phyloP scores from a whole-genome alignment of 2,888 invertebrate genomes.

The Dryocosmus kuriphilus region DNA sequence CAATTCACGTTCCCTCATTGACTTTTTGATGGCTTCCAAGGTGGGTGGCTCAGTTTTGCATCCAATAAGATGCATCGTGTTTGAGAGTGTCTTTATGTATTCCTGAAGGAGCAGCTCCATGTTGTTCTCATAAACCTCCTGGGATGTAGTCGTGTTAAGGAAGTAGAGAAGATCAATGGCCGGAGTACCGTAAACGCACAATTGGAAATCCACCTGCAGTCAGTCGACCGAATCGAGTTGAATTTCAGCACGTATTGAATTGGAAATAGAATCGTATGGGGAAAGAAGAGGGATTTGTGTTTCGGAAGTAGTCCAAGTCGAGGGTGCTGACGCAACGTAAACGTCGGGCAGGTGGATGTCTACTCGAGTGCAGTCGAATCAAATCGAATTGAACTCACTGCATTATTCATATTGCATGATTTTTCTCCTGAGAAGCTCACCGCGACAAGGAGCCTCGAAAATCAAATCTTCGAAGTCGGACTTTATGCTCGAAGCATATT shows the following conservation, averaged over 20 bases:
- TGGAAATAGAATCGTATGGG: constrained; percentile 63
- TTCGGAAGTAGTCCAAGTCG: constrained; percentile 64
- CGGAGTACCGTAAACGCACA: constrained; percentile 76
- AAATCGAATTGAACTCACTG: constrained; percentile 65
- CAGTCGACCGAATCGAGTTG: constrained; percentile 42
- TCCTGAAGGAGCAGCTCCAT: constrained; percentile 61
- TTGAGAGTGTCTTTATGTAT: constrained; percentile 60
- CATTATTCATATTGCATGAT: constrained; percentile 67
- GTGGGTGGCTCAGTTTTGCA: constrained; percentile 67
- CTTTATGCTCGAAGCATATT: constrained; percentile 11
- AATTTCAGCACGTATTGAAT: constrained; percentile 62
- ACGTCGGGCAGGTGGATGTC: constrained; percentile 40
- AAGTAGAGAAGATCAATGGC: constrained; percentile 78
- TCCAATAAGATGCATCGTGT: constrained; percentile 63
- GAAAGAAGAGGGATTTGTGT: constrained; percentile 59
- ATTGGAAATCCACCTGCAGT: constrained; percentile 78
- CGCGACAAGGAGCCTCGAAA: background rate
- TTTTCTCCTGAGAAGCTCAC: constrained; percentile 44
- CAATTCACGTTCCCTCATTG: constrained; percentile 55
- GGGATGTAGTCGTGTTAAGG: constrained; percentile 73
- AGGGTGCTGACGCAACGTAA: constrained; percentile 42
- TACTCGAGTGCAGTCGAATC: constrained; percentile 53
- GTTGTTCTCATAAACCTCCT: constrained; percentile 57
- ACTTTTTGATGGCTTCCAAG: constrained; percentile 56
- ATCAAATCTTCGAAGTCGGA: background rate